These are phyloP conservation scores for Choloepus didactylus DNA, from an alignment of 2,797 vertebrate species.

Conservation along the genomic window DNA sequence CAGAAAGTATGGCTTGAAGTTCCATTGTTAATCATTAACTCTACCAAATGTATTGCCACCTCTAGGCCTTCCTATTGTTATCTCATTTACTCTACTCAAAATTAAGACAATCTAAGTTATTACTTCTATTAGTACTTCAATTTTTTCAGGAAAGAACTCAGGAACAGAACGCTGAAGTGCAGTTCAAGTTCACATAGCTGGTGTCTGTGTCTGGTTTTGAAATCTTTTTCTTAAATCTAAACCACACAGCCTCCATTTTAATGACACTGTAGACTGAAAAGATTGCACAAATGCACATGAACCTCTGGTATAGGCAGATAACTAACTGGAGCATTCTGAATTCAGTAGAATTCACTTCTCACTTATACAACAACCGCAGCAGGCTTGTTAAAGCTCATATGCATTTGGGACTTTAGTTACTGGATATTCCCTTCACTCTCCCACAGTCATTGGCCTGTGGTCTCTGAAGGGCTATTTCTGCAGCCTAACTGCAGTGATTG, in stretches of 20 bases:
- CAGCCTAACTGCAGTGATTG: background rate
- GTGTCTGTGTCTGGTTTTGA: background rate
- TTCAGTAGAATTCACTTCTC: background rate
- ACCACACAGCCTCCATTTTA: background rate
- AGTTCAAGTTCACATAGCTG: background rate
- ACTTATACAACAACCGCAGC: background rate
- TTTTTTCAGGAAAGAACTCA: background rate
- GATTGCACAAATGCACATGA: background rate
- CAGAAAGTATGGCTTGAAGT: background rate
- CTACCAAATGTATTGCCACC: background rate
- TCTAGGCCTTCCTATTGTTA: background rate
- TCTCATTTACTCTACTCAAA: background rate
- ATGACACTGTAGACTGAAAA: background rate
- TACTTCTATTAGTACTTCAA: background rate
- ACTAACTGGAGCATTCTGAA: background rate
- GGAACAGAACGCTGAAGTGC: background rate
- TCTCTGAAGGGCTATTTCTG: background rate
- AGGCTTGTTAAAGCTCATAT: background rate
- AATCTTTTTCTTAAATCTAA: background rate
- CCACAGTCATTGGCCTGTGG: fast-evolving
- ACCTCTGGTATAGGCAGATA: background rate
- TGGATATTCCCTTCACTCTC: background rate
- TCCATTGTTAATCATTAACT: background rate
- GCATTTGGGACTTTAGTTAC: background rate
- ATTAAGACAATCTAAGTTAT: background rate